Base-by-base conservation (phyloP, 2,113 vertebrate species). In the Opisthocomus hoazin region DNA sequence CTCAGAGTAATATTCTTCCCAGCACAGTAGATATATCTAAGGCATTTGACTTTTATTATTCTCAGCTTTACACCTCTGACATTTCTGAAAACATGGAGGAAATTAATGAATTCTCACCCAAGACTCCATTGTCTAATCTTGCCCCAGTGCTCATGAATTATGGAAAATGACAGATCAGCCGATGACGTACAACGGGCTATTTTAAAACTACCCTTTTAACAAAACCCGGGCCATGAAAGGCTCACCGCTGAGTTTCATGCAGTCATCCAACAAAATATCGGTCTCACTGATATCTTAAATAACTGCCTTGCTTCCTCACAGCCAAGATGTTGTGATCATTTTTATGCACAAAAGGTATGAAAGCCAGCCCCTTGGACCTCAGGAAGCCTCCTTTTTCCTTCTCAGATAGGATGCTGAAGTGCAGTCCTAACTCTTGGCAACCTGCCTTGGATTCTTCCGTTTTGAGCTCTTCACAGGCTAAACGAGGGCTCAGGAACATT, bases 31-130 rank as follows among this genome's bases (percentile, higher is more conserved):
- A 97, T 96, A 92, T 91, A 96, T 96, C 74, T 94, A 41, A 77
- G 78, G 79, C 94, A 46, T 93, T 78, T 90, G 92, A 96, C 87
- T 96, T 95, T 93, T 93, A 94, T 93, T 96, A 90, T 92, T 96
- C 85, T 97, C 96, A 94, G 90, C 91, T 97, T 96, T 94, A 96
- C 95, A 95, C 87, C 89, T 93, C 89, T 94, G 94, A 96, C 96
- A 96, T 97, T 96, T 97, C 94, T 93, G 84, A 97, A 96, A 90
- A 87, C 90, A 93, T 46, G 81, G 78, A 88, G 92, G 90, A 96
- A 95, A 97, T 96, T 70, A 97, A 95, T 95, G 89, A 91, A 84
- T 95, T 90, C 94, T 96, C 71, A 85, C 74, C 86, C 53, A 95
- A 89, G 94, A 90, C 89, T 92, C 89, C 57, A 95, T 91, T 93